These are phyloP conservation scores for Mixornis gularis DNA, from an alignment of 2,113 vertebrate species.

Conservation along the genomic window DNA sequence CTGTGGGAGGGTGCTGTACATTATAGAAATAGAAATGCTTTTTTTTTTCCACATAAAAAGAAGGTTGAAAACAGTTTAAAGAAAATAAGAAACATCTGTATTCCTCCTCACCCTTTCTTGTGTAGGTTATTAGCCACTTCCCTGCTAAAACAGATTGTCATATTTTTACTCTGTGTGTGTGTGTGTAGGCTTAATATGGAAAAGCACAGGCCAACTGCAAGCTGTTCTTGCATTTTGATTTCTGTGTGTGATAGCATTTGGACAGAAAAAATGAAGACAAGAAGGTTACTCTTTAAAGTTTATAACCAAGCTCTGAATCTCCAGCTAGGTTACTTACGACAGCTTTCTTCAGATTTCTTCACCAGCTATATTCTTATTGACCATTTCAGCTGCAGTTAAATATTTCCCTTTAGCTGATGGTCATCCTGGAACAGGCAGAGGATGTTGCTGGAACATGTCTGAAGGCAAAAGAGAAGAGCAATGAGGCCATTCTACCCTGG, in stretches of 20 bases:
- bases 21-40: not conserved
- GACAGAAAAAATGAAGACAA: not conserved
- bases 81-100: conserved; percentile 63
- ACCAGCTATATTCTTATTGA: not conserved
- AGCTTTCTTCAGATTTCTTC: not conserved
- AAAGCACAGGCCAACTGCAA: not conserved
- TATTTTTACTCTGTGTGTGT: not conserved
- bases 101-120: conserved; percentile 14
- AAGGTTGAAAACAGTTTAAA: conserved; percentile 37
- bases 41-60: not conserved
- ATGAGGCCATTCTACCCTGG: not conserved
- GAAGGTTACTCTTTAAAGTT: not conserved
- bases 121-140: conserved; percentile 1
- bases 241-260: not conserved
- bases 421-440: not conserved
- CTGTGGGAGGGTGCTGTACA: conserved; percentile 29
- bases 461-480: not conserved
- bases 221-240: not conserved
- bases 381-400: not conserved
- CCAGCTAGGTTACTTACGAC: not conserved
- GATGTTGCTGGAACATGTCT: not conserved
- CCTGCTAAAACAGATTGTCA: not conserved
- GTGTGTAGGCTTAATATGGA: not conserved
- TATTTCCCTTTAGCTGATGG: not conserved
- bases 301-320: not conserved